Percentiles rank a stretch among this genome's conserved stretches.
These are phyloP conservation scores for Andinoacara biseriatus DNA, from an alignment of 2,113 vertebrate species.

Conservation along the genomic window DNA sequence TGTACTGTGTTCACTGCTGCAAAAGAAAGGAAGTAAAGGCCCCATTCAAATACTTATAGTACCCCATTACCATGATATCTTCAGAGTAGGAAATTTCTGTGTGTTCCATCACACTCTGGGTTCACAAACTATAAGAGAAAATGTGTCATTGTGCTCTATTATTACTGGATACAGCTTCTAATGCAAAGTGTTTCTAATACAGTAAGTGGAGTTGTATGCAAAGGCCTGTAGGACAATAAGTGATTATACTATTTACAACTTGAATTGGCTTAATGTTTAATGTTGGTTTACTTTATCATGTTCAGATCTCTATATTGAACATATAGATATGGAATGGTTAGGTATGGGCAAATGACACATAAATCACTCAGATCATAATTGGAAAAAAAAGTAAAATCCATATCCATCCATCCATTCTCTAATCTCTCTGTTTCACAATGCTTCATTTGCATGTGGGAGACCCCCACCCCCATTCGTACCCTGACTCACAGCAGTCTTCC, in stretches of 20 bases:
- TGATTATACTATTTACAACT: neutral
- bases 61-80: neutral
- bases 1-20: neutral
- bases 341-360: neutral
- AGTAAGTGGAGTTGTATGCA: neutral
- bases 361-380: neutral
- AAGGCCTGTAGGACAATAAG: neutral
- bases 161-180: neutral
- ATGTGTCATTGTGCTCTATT: neutral
- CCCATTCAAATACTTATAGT: neutral
- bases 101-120: neutral
- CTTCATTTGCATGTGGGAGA: slow-evolving; percentile 24
- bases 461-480: slow-evolving; percentile 25
- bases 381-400: neutral
- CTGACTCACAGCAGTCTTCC: slow-evolving; percentile 59
- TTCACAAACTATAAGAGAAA: neutral
- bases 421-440: slow-evolving; percentile 17
- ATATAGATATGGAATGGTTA: neutral
- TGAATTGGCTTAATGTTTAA: too few species aligned
- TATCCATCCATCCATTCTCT: neutral
- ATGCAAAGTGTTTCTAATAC: neutral
- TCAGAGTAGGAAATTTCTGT: neutral
- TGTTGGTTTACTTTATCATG: neutral
- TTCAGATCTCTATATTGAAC: neutral
- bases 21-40: neutral